Percentiles rank a stretch among this genome's conserved stretches.
Evolutionary conservation across 2,113 vertebrate species (phyloP).

Genomic region (Phrynosoma blainvillii): DNA sequence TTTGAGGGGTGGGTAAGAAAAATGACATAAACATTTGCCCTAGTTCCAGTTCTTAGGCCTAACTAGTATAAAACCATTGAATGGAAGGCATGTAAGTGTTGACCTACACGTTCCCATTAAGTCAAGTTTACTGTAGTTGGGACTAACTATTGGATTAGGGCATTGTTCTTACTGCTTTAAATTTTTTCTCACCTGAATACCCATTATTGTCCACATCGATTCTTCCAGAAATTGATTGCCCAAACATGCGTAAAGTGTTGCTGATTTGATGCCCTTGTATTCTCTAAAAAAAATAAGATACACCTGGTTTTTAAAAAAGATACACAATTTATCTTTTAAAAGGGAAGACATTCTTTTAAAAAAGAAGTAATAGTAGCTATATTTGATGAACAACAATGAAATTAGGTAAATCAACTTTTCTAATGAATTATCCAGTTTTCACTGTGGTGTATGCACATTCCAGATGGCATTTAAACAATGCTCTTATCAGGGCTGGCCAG

Average conservation of each 20-base stretch:
- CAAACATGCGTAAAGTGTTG: conserved; percentile 83
- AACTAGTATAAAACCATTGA: not conserved
- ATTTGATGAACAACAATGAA: conserved; percentile 4
- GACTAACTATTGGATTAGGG: no score
- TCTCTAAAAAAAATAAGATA: conserved; percentile 73
- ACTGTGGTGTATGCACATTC: not conserved
- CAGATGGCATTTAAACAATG: conserved; percentile 1
- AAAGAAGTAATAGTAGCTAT: not conserved
- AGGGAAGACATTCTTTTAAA: not conserved
- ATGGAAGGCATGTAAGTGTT: no score
- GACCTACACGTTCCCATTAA: no score
- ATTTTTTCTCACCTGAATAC: conserved; percentile 71
- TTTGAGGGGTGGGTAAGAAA: not conserved
- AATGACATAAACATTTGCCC: not conserved
- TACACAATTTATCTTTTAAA: not conserved
- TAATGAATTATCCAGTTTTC: not conserved
- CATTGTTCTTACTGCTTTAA: not conserved
- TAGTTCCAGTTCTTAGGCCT: not conserved
- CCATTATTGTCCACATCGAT: conserved; percentile 87
- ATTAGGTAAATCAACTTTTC: not conserved
- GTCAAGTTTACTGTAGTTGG: no score
- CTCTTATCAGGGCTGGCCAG: not conserved
- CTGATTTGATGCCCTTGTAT: conserved; percentile 80
- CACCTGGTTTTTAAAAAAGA: fast-evolving
- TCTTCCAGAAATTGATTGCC: conserved; percentile 86